phyloP scores from a whole-genome alignment of 2,888 invertebrate species.

The Drosophila incognita region DNA sequence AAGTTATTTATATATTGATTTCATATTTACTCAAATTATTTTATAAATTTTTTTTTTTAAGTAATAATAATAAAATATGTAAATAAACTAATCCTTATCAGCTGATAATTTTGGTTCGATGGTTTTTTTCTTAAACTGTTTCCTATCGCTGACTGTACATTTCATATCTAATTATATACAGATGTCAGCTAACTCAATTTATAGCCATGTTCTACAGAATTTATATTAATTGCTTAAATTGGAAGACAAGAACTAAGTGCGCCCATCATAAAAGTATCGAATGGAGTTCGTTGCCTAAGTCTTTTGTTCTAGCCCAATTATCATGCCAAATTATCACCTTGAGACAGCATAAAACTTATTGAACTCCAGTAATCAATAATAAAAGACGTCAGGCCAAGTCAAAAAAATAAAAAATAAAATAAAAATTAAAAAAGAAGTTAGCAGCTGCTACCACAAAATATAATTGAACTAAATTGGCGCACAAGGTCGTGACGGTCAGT shows the following conservation, averaged over 20 bases:
- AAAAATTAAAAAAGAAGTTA: conserved; percentile 7
- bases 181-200: conserved; percentile 14
- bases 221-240: conserved; percentile 5
- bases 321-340: conserved; percentile 61
- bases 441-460: conserved; percentile 46
- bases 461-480: conserved; percentile 65
- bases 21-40: neutral
- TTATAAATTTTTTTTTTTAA: neutral
- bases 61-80: neutral
- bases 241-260: conserved; percentile 8
- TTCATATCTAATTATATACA: conserved; percentile 9
- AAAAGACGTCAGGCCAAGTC: conserved; percentile 25
- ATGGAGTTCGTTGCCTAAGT: conserved; percentile 71
- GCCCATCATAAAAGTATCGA: conserved; percentile 20
- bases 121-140: neutral
- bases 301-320: conserved; percentile 74
- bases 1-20: neutral
- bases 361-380: conserved; percentile 44
- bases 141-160: conserved; percentile 1
- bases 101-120: neutral
- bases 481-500: conserved; percentile 71
- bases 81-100: neutral
- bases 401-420: conserved; percentile 1
- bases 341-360: conserved; percentile 49
- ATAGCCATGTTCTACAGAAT: conserved; percentile 6